Evolutionary conservation across 2,797 vertebrate species (phyloP), one percentile per base, ranked within the genome.

Genomic region (Notolepis coatsorum): DNA sequence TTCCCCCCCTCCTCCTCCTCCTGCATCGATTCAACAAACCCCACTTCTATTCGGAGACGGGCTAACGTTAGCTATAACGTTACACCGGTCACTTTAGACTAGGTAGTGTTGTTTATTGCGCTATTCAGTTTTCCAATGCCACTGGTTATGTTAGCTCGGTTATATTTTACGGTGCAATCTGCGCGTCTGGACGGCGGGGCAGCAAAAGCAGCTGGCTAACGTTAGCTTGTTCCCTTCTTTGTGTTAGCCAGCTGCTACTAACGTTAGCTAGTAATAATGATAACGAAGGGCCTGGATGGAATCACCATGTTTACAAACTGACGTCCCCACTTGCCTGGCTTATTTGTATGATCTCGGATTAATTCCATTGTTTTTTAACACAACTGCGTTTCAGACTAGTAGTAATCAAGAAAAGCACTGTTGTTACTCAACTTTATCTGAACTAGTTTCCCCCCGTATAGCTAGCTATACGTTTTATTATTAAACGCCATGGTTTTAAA

Each of bases 221-320:
- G 38, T 49, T 80, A 86, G 80, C 81, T 21, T 23, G 55, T 41
- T 73, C 69, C 79, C 73, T 80, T 88, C 90, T 91, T 92, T 92
- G 90, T 92, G 90, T 88, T 80, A 64, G 71, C 84, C n/a, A 24
- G 52, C 38, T 41, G 31, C 13, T 7, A 35, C 2, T 79, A 71
- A 57, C 47, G 52, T 65, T 68, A 83, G 83, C 73, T 72, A 77
- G 79, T 86, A 59, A 81, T 85, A 77, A 48, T 51, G 61, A 70
- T 25, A 70, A 60, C 54, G 77, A 88, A 68, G 65, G 84, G 84
- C 86, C 76, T 13, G 57, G 9, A 68, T 68, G 54, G 66, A 77
- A 82, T 71, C 81, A 84, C 33, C 55, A 65, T 80, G 84, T 84
- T 88, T 85, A 87, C 82, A 86, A 82, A 81, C 61, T 61, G 33